Conservation (phyloP, 2,113 vertebrate genomes). For the Megaleporinus macrocephalus region DNA sequence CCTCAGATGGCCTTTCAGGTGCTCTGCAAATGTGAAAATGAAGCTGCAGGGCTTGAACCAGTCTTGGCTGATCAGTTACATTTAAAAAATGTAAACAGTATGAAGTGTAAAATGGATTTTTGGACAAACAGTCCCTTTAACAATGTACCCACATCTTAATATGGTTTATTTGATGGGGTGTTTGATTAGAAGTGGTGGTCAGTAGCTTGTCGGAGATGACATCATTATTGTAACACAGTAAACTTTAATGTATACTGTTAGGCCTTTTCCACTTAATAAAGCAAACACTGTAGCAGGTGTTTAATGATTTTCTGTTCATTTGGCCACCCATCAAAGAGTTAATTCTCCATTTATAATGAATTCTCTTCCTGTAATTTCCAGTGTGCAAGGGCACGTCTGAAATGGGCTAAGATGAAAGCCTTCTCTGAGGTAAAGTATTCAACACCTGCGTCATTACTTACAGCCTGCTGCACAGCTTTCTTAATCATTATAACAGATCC, state of each 20-base stretch:
- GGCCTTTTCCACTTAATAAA: background rate
- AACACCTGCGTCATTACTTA: constrained; percentile 28
- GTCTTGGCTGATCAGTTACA: too few relatives aligned
- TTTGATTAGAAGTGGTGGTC: background rate
- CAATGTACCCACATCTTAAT: background rate
- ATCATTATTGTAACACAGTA: background rate
- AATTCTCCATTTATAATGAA: background rate
- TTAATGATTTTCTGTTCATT: background rate
- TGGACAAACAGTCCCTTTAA: too few relatives aligned
- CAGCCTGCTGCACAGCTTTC: constrained; percentile 1
- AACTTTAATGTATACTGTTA: background rate
- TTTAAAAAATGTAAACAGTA: too few relatives aligned
- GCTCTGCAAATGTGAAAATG: too few relatives aligned
- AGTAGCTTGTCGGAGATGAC: background rate
- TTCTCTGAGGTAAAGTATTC: constrained; percentile 25
- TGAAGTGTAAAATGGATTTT: too few relatives aligned
- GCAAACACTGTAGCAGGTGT: constrained; percentile 3
- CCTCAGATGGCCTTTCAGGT: too few relatives aligned
- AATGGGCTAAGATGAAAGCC: background rate
- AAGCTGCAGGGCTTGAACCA: too few relatives aligned
- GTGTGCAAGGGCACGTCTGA: background rate
- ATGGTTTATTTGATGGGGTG: background rate
- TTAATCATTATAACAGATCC: background rate
- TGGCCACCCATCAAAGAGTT: background rate
- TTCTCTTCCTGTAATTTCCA: background rate